Base-by-base conservation (phyloP, 2,797 vertebrate genomes). In the Echiichthys vipera region DNA sequence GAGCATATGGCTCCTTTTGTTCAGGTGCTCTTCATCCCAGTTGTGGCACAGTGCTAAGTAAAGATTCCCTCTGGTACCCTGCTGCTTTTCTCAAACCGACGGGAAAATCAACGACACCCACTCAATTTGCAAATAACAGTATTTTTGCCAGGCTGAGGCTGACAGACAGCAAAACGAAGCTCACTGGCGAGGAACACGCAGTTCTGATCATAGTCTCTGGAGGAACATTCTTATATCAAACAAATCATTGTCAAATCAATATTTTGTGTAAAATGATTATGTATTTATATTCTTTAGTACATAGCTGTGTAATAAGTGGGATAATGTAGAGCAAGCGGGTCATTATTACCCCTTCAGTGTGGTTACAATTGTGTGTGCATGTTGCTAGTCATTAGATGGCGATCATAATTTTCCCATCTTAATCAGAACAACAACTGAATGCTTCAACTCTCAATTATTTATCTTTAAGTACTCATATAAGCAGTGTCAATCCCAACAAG, bases 71-170 rank as follows among this genome's bases (percentile, higher is more conserved):
- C 64, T 70, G 72, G 64, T 83, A 53, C 37, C 80, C 87, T 29
- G 59, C 84, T 73, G 84, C 50, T 71, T 83, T 82, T 59, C 83
- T 87, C 84, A 80, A 86, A 82, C 86, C 84, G 87, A 82, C 69
- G 6, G 81, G 83, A 92, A 90, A 92, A 90, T 88, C 83, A 87
- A 80, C 59, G 34, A 83, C 88, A 83, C 86, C 89, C 88, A 91
- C 89, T 82, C 87, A 85, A 87, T 89, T 88, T 85, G 71, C 80
- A 89, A 91, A 92, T 91, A 87, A 91, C 89, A 85, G 89, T 85
- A 75, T 83, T 91, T 90, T 78, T 89, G 78, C 80, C 74, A 84
- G 72, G 59, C 83, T 64, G 77, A 80, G 59, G 64, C 80, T 85
- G 85, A 91, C 55, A 85, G 86, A 80, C 82, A 81, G 80, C 63